These are phyloP conservation scores for Phyllotreta striolata DNA, from an alignment of 2,888 invertebrate species.

Conservation along the genomic window DNA sequence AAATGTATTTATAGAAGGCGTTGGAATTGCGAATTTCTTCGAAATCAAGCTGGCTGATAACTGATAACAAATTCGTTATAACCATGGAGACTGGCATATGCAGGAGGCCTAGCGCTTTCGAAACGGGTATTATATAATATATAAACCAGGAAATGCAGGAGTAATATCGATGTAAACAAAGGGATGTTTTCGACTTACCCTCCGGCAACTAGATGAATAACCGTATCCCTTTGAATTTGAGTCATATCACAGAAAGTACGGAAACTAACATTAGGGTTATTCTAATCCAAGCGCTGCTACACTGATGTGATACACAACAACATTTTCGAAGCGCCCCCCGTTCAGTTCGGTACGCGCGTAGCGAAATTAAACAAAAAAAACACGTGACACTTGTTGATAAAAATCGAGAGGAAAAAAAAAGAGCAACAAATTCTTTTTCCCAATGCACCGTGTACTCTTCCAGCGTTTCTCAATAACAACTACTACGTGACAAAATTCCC, in stretches of 20 bases:
- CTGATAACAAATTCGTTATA: not conserved
- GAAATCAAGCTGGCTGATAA: constrained; percentile 5
- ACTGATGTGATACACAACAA: constrained; percentile 3
- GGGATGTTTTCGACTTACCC: constrained; percentile 74
- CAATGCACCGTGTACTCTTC: constrained; percentile 22
- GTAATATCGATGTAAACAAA: not conserved
- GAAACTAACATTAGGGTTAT: constrained; percentile 32
- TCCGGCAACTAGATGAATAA: constrained; percentile 94
- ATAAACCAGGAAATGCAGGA: not conserved
- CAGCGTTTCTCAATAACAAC: constrained; percentile 25
- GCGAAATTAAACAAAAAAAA: not conserved
- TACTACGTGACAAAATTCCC: constrained; percentile 52
- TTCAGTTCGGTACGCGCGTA: not conserved
- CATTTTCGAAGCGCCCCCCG: not conserved
- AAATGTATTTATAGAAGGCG: constrained; percentile 23
- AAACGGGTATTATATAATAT: constrained; percentile 5
- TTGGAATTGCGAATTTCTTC: constrained; percentile 4
- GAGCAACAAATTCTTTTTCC: constrained; percentile 14
- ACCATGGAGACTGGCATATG: no score
- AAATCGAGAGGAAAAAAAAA: not conserved
- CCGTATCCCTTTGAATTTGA: constrained; percentile 84
- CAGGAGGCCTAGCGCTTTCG: no score
- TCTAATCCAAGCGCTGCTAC: constrained; percentile 17
- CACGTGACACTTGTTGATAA: constrained; percentile 14
- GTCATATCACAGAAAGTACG: constrained; percentile 63